phyloP scores from a whole-genome alignment of 2,113 vertebrate genomes.

The Perca fluviatilis region DNA sequence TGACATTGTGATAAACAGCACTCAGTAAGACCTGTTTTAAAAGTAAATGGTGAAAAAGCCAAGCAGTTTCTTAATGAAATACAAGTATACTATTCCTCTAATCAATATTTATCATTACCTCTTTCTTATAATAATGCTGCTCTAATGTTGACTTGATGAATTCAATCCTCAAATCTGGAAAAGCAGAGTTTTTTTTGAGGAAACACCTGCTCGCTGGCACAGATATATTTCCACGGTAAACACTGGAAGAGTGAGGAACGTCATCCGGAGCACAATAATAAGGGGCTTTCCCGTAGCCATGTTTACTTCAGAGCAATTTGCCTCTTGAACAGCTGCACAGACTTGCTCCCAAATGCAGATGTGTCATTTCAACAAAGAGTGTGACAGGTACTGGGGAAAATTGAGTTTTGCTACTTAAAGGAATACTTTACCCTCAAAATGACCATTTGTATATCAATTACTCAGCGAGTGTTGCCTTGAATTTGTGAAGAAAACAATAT shows the following conservation, averaged over 20 bases:
- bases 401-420: neutral
- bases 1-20: neutral
- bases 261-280: conserved; percentile 84
- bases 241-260: conserved; percentile 80
- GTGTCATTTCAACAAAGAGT: conserved; percentile 51
- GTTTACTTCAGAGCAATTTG: conserved; percentile 80
- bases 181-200: conserved; percentile 76
- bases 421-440: too few relatives aligned
- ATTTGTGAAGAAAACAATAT: too few relatives aligned
- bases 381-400: conserved; percentile 40
- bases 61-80: neutral
- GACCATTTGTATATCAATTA: too few relatives aligned
- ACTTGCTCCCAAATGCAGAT: conserved; percentile 49
- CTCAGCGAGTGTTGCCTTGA: too few relatives aligned
- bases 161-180: conserved; percentile 68
- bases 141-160: conserved; percentile 27
- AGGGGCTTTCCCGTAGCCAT: conserved; percentile 82
- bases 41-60: neutral
- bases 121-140: neutral
- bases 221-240: conserved; percentile 81
- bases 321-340: conserved; percentile 77
- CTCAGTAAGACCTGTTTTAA: neutral
- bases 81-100: neutral
- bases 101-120: neutral
- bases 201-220: conserved; percentile 85